Evolutionary conservation across 2,797 vertebrate genomes (phyloP).

Genomic region (Anolis apletophallus): DNA sequence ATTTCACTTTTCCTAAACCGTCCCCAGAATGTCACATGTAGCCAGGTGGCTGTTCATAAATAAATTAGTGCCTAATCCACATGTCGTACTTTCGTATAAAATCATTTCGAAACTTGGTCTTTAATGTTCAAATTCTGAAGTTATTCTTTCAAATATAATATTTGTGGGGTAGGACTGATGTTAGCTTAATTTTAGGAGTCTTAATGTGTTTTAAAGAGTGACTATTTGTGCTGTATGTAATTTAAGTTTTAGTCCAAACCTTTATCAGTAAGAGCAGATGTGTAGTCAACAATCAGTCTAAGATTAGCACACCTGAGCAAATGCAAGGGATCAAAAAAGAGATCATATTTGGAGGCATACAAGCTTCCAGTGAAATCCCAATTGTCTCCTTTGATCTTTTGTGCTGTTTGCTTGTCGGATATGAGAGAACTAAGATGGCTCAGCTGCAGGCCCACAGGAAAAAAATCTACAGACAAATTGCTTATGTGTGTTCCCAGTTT

Average conservation of each 20-base stretch:
- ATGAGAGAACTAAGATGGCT: slow-evolving; percentile 57
- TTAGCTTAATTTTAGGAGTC: background rate
- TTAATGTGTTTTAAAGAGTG: slow-evolving; percentile 19
- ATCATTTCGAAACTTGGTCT: slow-evolving; percentile 13
- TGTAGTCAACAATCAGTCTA: slow-evolving; percentile 53
- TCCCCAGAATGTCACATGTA: slow-evolving; percentile 12
- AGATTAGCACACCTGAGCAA: slow-evolving; percentile 72
- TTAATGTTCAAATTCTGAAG: background rate
- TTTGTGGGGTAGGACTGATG: background rate
- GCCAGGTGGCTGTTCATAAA: slow-evolving; percentile 31
- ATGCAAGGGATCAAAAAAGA: slow-evolving; percentile 66
- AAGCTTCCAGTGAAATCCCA: slow-evolving; percentile 61
- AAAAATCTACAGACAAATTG: slow-evolving; percentile 62
- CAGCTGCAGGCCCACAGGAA: slow-evolving; percentile 67
- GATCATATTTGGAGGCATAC: slow-evolving; percentile 54
- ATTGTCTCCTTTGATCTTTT: slow-evolving; percentile 56
- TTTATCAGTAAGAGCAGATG: slow-evolving; percentile 71
- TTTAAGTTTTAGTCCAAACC: slow-evolving; percentile 66
- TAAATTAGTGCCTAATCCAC: slow-evolving; percentile 16
- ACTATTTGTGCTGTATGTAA: slow-evolving; percentile 62
- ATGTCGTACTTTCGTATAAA: slow-evolving; percentile 23
- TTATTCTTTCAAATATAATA: background rate
- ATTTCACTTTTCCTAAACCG: background rate
- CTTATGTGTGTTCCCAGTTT: slow-evolving; percentile 62
- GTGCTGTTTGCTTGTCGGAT: slow-evolving; percentile 60